Evolutionary conservation across 2,113 vertebrate species (phyloP).

Genomic region (Rhagologus leucostigma): DNA sequence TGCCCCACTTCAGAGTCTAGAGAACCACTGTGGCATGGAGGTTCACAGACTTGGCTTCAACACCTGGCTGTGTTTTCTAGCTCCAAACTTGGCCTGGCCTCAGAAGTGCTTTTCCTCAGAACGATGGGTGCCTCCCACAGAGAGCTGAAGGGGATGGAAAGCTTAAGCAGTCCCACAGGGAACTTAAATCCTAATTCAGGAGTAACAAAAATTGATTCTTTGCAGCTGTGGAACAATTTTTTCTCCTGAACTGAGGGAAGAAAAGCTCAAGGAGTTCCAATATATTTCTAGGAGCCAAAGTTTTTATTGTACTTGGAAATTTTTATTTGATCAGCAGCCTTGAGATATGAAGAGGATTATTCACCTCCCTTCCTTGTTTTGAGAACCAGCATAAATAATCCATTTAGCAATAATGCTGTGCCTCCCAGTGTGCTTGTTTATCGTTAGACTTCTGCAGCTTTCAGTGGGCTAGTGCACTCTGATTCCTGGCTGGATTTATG

Average conservation of each 20-base stretch:
- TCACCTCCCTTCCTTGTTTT: conserved; percentile 52
- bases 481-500: conserved; percentile 69
- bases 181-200: conserved; percentile 53
- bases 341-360: conserved; percentile 71
- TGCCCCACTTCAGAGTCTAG: neutral
- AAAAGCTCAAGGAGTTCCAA: conserved; percentile 11
- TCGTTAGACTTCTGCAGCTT: conserved; percentile 62
- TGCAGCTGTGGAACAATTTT: conserved; percentile 35
- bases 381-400: conserved; percentile 74
- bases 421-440: conserved; percentile 72
- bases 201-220: conserved; percentile 50
- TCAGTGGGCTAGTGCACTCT: conserved; percentile 43
- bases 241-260: conserved; percentile 8
- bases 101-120: conserved; percentile 15
- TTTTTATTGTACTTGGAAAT: conserved; percentile 69
- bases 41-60: conserved; percentile 28
- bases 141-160: conserved; percentile 37
- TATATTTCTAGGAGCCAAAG: conserved; percentile 37
- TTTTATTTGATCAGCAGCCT: conserved; percentile 72
- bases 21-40: neutral
- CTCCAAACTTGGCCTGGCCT: neutral
- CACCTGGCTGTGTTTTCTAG: neutral
- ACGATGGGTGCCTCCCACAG: conserved; percentile 29
- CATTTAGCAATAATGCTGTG: conserved; percentile 69
- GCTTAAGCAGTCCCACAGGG: conserved; percentile 21